A percentile compares a stretch with the other conserved stretches of the same genome.
phyloP scores from a whole-genome alignment of 2,113 vertebrate species.

The Rhipidura dahli region DNA sequence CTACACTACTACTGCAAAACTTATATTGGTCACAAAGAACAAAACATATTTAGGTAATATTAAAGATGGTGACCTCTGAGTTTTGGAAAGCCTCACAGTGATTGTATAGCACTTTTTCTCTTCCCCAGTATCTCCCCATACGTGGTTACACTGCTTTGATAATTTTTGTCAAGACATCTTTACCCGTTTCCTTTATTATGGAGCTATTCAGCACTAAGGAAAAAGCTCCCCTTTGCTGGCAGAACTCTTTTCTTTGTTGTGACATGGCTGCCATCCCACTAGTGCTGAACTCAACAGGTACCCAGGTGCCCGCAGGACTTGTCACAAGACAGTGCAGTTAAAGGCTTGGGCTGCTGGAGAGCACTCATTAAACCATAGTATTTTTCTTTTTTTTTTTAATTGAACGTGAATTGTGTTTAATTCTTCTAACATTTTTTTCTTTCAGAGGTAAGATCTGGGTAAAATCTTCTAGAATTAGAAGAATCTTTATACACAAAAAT shows the following conservation, averaged over 20 bases:
- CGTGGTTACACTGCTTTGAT: fast-evolving
- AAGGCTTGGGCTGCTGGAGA: neutral
- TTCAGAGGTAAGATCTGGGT: neutral
- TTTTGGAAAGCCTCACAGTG: neutral
- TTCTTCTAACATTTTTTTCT: neutral
- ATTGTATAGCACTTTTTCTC: neutral
- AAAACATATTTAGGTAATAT: neutral
- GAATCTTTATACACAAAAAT: neutral
- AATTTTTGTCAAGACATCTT: neutral
- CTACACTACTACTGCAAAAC: neutral
- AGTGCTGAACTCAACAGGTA: neutral
- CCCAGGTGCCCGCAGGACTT: neutral
- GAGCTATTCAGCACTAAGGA: neutral
- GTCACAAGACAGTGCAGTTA: neutral
- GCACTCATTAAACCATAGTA: neutral
- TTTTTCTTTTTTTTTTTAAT: neutral
- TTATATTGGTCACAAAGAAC: neutral
- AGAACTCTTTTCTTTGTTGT: neutral
- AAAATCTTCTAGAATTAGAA: neutral
- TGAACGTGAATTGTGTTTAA: neutral
- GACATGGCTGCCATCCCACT: neutral
- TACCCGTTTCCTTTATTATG: neutral
- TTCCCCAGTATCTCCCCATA: neutral
- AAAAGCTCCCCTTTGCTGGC: neutral
- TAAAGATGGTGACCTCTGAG: neutral